phyloP scores from a whole-genome alignment of 2,797 vertebrate genomes.

The Picus viridis region DNA sequence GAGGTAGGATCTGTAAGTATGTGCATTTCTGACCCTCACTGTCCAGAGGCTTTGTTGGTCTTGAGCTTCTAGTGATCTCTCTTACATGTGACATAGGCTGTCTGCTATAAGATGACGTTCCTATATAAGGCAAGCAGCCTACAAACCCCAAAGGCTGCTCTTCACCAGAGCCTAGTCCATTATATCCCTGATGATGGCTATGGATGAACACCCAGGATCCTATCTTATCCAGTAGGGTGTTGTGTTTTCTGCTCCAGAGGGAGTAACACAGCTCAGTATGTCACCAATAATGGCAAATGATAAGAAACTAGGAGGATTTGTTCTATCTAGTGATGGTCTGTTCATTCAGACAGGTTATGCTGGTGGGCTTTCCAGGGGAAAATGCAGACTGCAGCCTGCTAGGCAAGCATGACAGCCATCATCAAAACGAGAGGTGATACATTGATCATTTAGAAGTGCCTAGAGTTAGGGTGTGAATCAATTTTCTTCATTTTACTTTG shows the following conservation, averaged over 20 bases:
- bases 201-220: fast-evolving
- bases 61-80: neutral
- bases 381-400: neutral
- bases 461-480: neutral
- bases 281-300: neutral
- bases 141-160: neutral
- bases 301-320: neutral
- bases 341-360: neutral
- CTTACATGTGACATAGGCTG: fast-evolving
- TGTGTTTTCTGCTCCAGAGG: neutral
- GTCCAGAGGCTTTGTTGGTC: neutral
- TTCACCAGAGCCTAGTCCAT: neutral
- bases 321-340: neutral
- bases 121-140: neutral
- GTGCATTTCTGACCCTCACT: fast-evolving
- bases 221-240: neutral
- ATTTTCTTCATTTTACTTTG: neutral
- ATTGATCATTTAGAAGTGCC: neutral
- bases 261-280: neutral
- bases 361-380: neutral
- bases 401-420: neutral
- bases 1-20: neutral
- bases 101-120: neutral
- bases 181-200: neutral
- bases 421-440: fast-evolving